A percentile compares a stretch with the other conserved stretches of the same genome.
These are phyloP conservation scores for Parapristionchus giblindavisi DNA, from an alignment of 2,888 invertebrate species.

Conservation along the genomic window DNA sequence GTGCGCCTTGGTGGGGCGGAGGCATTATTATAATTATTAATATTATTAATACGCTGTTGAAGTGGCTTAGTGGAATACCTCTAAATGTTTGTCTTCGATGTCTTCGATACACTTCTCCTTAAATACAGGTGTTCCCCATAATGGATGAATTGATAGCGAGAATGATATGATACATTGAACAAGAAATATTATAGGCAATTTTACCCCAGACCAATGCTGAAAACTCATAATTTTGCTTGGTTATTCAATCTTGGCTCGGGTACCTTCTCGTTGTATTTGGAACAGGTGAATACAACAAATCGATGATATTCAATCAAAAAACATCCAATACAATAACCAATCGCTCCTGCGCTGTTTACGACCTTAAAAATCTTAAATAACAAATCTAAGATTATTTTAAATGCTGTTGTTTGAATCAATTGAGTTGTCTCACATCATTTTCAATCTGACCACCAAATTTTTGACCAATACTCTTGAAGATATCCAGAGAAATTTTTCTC, in stretches of 20 bases:
- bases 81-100: too few species aligned
- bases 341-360: background rate
- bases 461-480: too few species aligned
- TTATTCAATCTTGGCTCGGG: too few species aligned
- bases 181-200: background rate
- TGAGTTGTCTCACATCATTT: too few species aligned
- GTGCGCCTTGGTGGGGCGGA: too few species aligned
- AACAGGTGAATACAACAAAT: background rate
- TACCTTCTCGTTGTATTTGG: background rate
- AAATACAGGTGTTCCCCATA: background rate
- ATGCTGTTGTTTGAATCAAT: too few species aligned
- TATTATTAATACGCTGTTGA: too few species aligned
- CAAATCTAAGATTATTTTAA: background rate
- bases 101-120: too few species aligned
- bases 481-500: too few species aligned
- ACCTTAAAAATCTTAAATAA: background rate
- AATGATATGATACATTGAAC: background rate
- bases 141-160: background rate
- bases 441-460: too few species aligned
- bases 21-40: too few species aligned
- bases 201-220: background rate
- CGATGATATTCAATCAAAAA: background rate
- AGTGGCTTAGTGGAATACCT: too few species aligned
- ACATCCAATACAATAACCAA: conserved; percentile 1
- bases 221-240: background rate